Percentiles rank a stretch among this genome's conserved stretches.
phyloP scores from a whole-genome alignment of 2,113 vertebrate species.

The Rhinogobius similis region DNA sequence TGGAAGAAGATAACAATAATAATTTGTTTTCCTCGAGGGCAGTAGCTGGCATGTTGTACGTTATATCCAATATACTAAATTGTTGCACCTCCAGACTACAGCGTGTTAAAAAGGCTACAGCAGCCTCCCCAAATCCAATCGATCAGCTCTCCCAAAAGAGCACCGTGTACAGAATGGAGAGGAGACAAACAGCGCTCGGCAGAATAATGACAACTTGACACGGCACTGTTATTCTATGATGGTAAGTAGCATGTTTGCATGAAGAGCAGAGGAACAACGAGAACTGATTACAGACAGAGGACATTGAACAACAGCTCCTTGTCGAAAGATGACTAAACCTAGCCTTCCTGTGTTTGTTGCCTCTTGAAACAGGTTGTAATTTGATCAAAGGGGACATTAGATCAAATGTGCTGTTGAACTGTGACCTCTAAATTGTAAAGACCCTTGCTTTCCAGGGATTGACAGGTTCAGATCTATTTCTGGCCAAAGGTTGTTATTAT shows the following conservation, averaged over 20 bases:
- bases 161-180: conserved; percentile 26
- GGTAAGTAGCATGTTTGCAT: conserved; percentile 24
- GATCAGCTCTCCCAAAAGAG: conserved; percentile 41
- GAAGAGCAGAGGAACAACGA: conserved; percentile 13
- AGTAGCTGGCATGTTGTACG: background rate
- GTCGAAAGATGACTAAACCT: background rate
- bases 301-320: background rate
- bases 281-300: conserved; percentile 27
- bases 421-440: too few species aligned
- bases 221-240: conserved; percentile 53
- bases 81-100: conserved; percentile 8
- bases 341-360: background rate
- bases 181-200: conserved; percentile 46
- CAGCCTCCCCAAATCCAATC: conserved; percentile 47
- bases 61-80: conserved; percentile 12
- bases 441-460: too few species aligned
- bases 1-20: too few species aligned
- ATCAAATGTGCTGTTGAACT: too few species aligned
- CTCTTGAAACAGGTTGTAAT: background rate
- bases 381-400: too few species aligned
- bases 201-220: conserved; percentile 45
- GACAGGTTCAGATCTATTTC: too few species aligned
- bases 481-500: too few species aligned
- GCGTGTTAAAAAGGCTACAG: conserved; percentile 41
- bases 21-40: too few species aligned